Evolutionary conservation across 2,888 invertebrate genomes (phyloP).

Genomic region (Choristoneura rosaceana): DNA sequence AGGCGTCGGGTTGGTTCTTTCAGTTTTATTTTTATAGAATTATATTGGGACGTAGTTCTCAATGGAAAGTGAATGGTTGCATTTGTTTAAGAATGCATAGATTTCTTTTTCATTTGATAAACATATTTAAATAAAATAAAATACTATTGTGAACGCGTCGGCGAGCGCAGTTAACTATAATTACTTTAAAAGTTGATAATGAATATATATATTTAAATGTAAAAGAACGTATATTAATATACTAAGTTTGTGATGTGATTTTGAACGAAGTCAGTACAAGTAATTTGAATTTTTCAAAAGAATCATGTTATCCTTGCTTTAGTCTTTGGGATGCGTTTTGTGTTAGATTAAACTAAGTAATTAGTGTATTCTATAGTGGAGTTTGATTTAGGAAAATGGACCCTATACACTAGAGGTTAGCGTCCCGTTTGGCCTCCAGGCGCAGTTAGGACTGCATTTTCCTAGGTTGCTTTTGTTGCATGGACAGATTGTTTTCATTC

Average conservation of each 20-base stretch:
- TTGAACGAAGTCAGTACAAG: conserved; percentile 72
- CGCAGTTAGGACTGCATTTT: conserved; percentile 55
- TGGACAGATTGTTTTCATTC: conserved; percentile 60
- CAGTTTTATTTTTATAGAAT: conserved; percentile 72
- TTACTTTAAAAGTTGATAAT: conserved; percentile 36
- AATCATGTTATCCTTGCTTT: conserved; percentile 70
- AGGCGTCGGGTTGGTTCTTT: conserved; percentile 74
- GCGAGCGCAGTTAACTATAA: conserved; percentile 23
- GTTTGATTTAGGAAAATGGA: conserved; percentile 29
- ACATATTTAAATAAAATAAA: conserved; percentile 33
- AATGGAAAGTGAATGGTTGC: conserved; percentile 67
- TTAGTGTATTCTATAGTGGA: conserved; percentile 32
- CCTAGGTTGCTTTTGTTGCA: conserved; percentile 62
- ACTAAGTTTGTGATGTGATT: conserved; percentile 70
- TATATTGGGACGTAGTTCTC: conserved; percentile 65
- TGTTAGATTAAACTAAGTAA: conserved; percentile 48
- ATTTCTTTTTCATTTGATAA: conserved; percentile 56
- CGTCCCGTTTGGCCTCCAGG: conserved; percentile 38
- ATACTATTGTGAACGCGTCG: conserved; percentile 25
- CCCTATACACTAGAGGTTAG: conserved; percentile 39
- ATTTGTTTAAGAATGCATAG: conserved; percentile 82
- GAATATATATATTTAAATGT: conserved; percentile 46
- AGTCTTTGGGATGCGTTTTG: conserved; percentile 66
- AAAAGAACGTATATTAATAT: conserved; percentile 50
- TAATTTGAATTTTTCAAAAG: conserved; percentile 70